phyloP scores from a whole-genome alignment of 2,888 invertebrate species.

The Crossocerus cetratus region DNA sequence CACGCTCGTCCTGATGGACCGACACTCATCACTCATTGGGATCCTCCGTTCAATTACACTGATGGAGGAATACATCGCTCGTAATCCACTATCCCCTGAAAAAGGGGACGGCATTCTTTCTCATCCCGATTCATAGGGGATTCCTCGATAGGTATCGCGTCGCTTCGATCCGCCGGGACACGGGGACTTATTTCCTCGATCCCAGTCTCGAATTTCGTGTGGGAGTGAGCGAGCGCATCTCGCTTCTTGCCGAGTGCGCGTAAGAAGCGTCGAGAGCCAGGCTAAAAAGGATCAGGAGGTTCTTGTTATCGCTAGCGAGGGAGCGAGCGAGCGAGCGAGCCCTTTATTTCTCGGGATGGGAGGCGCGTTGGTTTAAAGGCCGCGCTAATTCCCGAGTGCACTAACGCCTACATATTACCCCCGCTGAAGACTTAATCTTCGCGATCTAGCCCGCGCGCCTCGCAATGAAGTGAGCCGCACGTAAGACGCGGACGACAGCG shows the following conservation, averaged over 20 bases:
- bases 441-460: constrained; percentile 51
- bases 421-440: constrained; percentile 52
- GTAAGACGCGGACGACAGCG: constrained; percentile 58
- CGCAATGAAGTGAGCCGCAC: constrained; percentile 52
- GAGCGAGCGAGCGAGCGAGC: not conserved
- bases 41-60: constrained; percentile 56
- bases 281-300: not conserved
- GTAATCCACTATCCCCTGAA: constrained; percentile 6
- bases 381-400: constrained; percentile 42
- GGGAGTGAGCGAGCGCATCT: no score
- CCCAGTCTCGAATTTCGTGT: no score
- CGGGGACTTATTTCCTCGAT: no score
- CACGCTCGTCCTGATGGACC: constrained; percentile 31
- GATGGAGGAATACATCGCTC: constrained; percentile 53
- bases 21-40: constrained; percentile 58
- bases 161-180: no score
- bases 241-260: not conserved
- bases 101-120: not conserved
- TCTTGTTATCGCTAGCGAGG: not conserved
- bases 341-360: constrained; percentile 41
- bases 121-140: no score
- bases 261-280: not conserved
- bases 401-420: constrained; percentile 50
- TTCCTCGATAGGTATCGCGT: no score
- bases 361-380: constrained; percentile 44